Percentiles rank a stretch among this genome's conserved stretches.
These are phyloP conservation scores for Takifugu ocellatus DNA, from an alignment of 2,797 vertebrate species.

Conservation along the genomic window DNA sequence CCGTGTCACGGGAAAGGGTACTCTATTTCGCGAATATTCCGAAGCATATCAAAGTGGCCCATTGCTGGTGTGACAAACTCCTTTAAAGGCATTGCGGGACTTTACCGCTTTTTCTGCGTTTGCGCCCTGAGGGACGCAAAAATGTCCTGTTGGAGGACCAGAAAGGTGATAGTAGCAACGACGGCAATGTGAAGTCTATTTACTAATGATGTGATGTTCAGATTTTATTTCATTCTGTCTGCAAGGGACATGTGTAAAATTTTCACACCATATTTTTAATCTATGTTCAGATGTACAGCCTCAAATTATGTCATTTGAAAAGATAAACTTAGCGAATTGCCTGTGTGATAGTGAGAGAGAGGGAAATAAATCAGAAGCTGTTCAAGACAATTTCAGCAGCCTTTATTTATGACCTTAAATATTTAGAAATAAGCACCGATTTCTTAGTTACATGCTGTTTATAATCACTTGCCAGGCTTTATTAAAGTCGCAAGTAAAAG, in stretches of 20 bases:
- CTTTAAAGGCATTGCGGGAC: conserved; percentile 62
- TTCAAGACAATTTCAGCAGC: no score
- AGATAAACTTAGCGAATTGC: no score
- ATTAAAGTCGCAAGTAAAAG: no score
- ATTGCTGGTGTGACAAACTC: conserved; percentile 51
- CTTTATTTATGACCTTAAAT: no score
- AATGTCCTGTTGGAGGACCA: conserved; percentile 44
- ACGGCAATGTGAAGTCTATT: conserved; percentile 22
- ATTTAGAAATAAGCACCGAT: no score
- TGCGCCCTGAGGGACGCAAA: conserved; percentile 39
- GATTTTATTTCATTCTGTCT: not conserved
- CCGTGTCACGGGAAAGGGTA: conserved; percentile 25
- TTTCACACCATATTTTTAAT: no score
- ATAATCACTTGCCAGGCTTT: no score
- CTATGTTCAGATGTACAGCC: no score
- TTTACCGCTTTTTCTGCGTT: conserved; percentile 59
- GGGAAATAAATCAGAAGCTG: not conserved
- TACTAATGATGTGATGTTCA: not conserved
- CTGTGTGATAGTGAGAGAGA: not conserved
- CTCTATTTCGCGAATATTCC: conserved; percentile 46
- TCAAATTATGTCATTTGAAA: no score
- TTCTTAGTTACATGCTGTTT: no score
- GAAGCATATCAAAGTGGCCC: conserved; percentile 49
- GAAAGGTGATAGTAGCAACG: conserved; percentile 51
- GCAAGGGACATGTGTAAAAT: not conserved